These are phyloP conservation scores for Megalonaias nervosa DNA, from an alignment of 1,140 invertebrate genomes.

Conservation along the genomic window DNA sequence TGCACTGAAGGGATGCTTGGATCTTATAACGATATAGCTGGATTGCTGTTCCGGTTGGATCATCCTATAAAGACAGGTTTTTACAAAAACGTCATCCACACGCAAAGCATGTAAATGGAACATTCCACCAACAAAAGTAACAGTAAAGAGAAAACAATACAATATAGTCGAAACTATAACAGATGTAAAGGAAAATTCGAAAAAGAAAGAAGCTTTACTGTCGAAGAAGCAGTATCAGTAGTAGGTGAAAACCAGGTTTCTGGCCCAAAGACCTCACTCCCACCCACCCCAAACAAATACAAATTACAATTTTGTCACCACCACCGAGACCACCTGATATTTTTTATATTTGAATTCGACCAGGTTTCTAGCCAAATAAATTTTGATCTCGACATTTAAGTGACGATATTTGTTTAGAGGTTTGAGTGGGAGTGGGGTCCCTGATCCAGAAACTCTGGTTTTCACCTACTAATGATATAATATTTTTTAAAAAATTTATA, in stretches of 20 bases:
- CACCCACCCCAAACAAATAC: too few species aligned
- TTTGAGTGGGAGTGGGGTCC: too few species aligned
- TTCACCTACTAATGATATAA: too few species aligned
- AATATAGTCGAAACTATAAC: neutral
- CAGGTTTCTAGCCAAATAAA: too few species aligned
- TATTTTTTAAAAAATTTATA: too few species aligned
- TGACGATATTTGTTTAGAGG: too few species aligned
- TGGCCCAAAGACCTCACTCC: neutral
- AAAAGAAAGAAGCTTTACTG: neutral
- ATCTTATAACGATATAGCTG: conserved; percentile 26
- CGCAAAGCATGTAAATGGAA: conserved; percentile 17
- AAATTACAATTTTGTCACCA: too few species aligned
- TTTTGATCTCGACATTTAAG: too few species aligned
- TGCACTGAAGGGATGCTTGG: conserved; percentile 21
- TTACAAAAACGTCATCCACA: neutral
- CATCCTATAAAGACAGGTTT: conserved; percentile 15
- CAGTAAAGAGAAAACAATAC: conserved; percentile 1
- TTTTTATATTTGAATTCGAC: too few species aligned
- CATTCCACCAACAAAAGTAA: neutral
- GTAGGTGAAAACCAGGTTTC: too few species aligned
- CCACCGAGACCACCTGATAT: too few species aligned
- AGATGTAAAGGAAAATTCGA: neutral
- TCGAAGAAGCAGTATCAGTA: neutral
- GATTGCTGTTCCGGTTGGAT: conserved; percentile 25
- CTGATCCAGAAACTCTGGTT: too few species aligned